Evolutionary conservation across 2,113 vertebrate species (phyloP).

Genomic region (Caretta caretta): DNA sequence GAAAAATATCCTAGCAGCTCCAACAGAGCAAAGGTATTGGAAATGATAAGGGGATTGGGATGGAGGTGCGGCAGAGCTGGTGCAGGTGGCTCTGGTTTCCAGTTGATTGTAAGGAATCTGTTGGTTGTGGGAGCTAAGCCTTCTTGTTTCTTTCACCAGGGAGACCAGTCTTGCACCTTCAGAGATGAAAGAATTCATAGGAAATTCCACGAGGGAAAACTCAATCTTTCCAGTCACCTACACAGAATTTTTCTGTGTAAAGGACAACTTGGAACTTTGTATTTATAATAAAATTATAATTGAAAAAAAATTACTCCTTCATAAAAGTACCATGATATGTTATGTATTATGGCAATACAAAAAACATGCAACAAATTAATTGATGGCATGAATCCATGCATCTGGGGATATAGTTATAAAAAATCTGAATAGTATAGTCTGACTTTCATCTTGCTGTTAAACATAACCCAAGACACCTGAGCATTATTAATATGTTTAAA

Average conservation of each 20-base stretch:
- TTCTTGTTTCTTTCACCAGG: not conserved
- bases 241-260: not conserved
- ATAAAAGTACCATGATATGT: not conserved
- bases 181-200: not conserved
- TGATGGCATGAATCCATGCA: not conserved
- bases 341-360: not conserved
- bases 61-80: not conserved
- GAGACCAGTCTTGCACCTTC: not conserved
- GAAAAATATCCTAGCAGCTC: not conserved
- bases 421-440: conserved; percentile 20
- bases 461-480: not conserved
- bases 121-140: not conserved
- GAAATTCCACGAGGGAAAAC: not conserved
- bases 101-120: no score
- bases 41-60: not conserved
- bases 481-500: not conserved
- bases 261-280: not conserved
- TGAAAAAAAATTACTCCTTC: not conserved
- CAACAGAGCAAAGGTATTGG: not conserved
- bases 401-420: not conserved
- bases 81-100: no score
- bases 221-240: not conserved
- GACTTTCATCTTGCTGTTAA: not conserved
- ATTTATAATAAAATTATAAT: not conserved
- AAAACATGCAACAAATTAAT: conserved; percentile 18